Conservation (phyloP, 1,140 invertebrate species). For the Tetraneura akinire region DNA sequence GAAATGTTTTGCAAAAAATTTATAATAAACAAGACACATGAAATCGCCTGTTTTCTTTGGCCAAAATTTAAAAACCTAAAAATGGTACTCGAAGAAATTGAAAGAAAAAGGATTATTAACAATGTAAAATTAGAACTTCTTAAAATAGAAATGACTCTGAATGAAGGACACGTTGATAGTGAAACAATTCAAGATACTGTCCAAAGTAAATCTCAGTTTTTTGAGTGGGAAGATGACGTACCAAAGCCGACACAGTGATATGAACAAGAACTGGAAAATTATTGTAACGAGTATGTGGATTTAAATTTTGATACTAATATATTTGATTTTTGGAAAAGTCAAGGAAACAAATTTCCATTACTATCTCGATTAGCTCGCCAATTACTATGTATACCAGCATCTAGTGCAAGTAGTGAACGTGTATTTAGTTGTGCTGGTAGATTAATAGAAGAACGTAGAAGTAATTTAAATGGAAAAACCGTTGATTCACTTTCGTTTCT, state of each 20-base stretch:
- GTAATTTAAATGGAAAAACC: conserved; percentile 1
- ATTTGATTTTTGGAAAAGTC: conserved; percentile 11
- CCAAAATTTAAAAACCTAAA: conserved; percentile 1
- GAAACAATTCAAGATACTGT: neutral
- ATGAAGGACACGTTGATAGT: neutral
- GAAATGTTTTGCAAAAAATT: neutral
- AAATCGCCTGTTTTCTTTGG: neutral
- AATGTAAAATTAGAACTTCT: neutral
- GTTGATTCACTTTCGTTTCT: neutral
- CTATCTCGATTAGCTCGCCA: neutral
- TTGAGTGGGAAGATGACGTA: neutral
- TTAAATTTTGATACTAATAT: neutral
- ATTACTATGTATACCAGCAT: conserved; percentile 12
- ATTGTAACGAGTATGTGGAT: neutral
- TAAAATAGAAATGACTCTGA: neutral
- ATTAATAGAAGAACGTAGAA: conserved; percentile 16
- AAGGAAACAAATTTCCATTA: neutral
- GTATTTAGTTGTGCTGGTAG: neutral
- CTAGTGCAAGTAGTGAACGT: conserved; percentile 22
- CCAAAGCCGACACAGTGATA: neutral
- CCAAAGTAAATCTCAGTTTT: neutral
- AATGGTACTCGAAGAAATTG: neutral
- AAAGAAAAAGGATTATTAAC: neutral
- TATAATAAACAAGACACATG: neutral
- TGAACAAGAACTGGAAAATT: neutral